Conservation (phyloP, 1,140 invertebrate species). For the Drosophila varians region DNA sequence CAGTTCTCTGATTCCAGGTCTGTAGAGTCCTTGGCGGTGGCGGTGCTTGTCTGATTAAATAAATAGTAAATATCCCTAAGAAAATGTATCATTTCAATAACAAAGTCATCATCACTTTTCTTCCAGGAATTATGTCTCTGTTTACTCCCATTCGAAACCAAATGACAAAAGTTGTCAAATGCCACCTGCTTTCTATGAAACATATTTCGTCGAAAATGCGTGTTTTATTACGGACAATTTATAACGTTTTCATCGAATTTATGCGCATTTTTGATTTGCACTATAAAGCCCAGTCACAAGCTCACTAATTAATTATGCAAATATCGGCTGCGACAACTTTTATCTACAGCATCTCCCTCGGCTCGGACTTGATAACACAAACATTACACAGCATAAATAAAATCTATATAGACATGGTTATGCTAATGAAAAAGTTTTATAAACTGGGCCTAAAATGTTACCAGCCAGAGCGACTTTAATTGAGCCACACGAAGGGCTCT, state of each 20-base stretch:
- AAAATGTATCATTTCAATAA: neutral
- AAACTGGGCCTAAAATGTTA: constrained; percentile 28
- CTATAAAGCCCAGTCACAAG: constrained; percentile 69
- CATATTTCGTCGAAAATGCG: constrained; percentile 37
- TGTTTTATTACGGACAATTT: constrained; percentile 75
- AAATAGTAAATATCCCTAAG: neutral
- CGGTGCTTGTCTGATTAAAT: neutral
- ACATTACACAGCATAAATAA: constrained; percentile 30
- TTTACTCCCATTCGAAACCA: neutral
- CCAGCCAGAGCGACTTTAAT: constrained; percentile 20
- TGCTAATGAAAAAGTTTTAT: constrained; percentile 27
- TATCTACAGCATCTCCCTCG: constrained; percentile 61
- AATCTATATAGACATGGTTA: constrained; percentile 14
- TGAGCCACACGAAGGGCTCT: constrained; percentile 6
- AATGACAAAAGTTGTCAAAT: constrained; percentile 32
- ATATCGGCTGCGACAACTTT: constrained; percentile 50
- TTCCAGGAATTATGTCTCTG: neutral
- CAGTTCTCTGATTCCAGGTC: constrained; percentile 25
- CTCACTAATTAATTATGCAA: constrained; percentile 77
- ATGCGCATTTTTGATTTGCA: constrained; percentile 80
- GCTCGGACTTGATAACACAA: constrained; percentile 37
- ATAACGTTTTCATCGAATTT: constrained; percentile 72
- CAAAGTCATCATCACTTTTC: neutral
- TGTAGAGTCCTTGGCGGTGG: neutral
- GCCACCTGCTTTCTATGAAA: constrained; percentile 57